phyloP scores from a whole-genome alignment of 2,888 invertebrate genomes.

The Drosophila anomalata region DNA sequence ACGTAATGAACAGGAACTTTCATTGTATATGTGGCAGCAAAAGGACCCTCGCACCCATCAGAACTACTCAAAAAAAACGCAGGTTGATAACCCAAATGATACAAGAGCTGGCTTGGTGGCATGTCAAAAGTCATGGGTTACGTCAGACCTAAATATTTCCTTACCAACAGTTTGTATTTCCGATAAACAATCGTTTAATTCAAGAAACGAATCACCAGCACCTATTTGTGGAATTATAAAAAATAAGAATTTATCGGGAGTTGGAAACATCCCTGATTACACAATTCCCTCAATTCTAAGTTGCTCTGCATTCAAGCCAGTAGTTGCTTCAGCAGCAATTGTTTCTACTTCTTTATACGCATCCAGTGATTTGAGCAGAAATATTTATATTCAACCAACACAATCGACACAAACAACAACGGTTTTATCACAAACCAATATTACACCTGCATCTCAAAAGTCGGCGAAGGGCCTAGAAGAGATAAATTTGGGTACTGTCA shows the following conservation, averaged over 20 bases:
- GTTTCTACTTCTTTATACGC: constrained; percentile 65
- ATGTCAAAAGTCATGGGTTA: constrained; percentile 88
- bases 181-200: constrained; percentile 39
- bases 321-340: constrained; percentile 65
- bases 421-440: constrained; percentile 57
- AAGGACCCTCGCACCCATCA: constrained; percentile 86
- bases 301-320: constrained; percentile 78
- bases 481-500: constrained; percentile 36
- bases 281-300: constrained; percentile 67
- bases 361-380: constrained; percentile 53
- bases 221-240: constrained; percentile 33
- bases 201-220: constrained; percentile 43
- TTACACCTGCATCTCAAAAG: constrained; percentile 43
- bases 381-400: constrained; percentile 40
- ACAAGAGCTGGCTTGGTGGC: constrained; percentile 36
- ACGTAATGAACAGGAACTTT: constrained; percentile 71
- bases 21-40: constrained; percentile 90
- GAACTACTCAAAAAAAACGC: constrained; percentile 73
- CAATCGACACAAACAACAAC: constrained; percentile 57
- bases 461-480: constrained; percentile 26
- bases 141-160: constrained; percentile 75
- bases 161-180: constrained; percentile 22
- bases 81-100: constrained; percentile 6
- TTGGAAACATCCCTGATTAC: constrained; percentile 39
- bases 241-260: constrained; percentile 42